A percentile compares a stretch with the other conserved stretches of the same genome.
phyloP scores from a whole-genome alignment of 2,797 vertebrate species.

The Corythornis leucogaster region DNA sequence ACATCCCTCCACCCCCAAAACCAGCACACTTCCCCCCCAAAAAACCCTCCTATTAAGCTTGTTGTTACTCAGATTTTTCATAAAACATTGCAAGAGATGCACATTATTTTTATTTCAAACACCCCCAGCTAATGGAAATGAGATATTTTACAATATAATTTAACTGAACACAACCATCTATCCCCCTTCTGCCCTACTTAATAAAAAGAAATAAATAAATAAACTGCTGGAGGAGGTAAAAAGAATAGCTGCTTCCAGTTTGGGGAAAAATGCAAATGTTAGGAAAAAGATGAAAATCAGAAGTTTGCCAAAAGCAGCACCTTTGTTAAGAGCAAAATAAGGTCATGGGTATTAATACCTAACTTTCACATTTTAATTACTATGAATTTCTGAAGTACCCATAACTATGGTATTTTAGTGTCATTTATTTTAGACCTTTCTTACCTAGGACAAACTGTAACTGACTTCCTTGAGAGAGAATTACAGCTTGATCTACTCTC shows the following conservation, averaged over 20 bases:
- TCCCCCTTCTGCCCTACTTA: neutral
- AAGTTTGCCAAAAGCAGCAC: conserved; percentile 20
- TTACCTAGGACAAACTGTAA: conserved; percentile 15
- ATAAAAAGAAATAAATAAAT: neutral
- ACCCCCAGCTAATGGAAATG: neutral
- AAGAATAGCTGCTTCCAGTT: neutral
- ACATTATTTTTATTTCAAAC: neutral
- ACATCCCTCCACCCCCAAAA: neutral
- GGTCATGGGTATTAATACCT: conserved; percentile 14
- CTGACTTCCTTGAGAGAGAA: neutral
- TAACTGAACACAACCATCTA: neutral
- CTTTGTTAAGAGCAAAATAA: conserved; percentile 8
- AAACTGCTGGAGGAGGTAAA: neutral
- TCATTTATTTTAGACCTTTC: conserved; percentile 14
- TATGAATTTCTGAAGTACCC: neutral
- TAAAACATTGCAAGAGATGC: neutral
- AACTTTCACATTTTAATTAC: conserved; percentile 21
- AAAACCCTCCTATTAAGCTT: neutral
- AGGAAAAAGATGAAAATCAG: neutral
- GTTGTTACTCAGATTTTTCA: neutral
- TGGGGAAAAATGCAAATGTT: neutral
- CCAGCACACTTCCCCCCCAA: neutral
- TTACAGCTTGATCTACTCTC: neutral
- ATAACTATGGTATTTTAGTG: neutral
- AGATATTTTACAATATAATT: neutral